Base-by-base conservation (phyloP, 2,113 vertebrate species). In the Carettochelys insculpta region DNA sequence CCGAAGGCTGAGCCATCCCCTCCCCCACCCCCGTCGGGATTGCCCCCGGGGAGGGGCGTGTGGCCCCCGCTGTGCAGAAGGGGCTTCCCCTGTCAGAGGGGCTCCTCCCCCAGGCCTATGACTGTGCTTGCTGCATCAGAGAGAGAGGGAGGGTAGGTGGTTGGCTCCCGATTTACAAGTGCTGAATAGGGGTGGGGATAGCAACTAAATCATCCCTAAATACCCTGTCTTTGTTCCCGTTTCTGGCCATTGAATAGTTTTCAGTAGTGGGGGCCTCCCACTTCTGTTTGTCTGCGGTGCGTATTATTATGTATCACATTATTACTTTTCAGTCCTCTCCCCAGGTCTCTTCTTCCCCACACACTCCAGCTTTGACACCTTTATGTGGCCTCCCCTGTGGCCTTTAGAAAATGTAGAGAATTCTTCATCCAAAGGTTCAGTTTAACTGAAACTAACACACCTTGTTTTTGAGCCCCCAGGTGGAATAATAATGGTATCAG, bases 71-170 rank as follows among this genome's bases (percentile, higher is more conserved):
- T 83, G 52, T 17, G 4, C 41, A 0, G 81, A 80, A 81, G 50
- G 78, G n/a, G 13, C 41, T 65, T 5, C 51, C 89, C 93, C 96
- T 94, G 91, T 11, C 38, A 79, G 68, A 81, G 88, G 86, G 89
- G 65, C 50, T 58, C 75, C 68, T 77, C 56, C 50, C 50, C 43
- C 50, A 53, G 82, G 48, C 51, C 10, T 31, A 29, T n/a, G 29
- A 25, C 51, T 47, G 20, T 17, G 8, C 20, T 17, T 41, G 65
- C 83, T 25, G n/a, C 17, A 19, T 13, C 43, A 73, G 81, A n/a
- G 54, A 41, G 58, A 43, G 48, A 14, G 48, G 48, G 48, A 12
- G 11, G 48, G 48, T n/a, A 34, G 81, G 41, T 2, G 34, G 81
- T 8, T 11, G n/a, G 38, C 19, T 80, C 14, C 52, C 14, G 77